Percentiles rank a stretch among this genome's conserved stretches.
Conservation (phyloP, 1,140 invertebrate genomes). For the Drosophila sproati region DNA sequence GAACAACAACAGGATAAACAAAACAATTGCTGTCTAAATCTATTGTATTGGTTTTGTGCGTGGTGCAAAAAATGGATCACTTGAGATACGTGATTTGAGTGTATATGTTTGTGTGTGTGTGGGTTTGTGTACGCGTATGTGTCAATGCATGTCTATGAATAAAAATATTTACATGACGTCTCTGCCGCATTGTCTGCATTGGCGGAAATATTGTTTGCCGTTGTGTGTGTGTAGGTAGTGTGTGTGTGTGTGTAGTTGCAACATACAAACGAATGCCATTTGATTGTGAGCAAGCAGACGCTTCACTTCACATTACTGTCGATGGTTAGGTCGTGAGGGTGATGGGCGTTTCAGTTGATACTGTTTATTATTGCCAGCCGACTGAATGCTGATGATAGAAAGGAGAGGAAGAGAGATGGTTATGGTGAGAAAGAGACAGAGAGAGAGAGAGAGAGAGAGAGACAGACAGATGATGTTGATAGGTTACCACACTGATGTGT, state of each 20-base stretch:
- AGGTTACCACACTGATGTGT: conserved; percentile 5
- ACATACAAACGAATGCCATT: conserved; percentile 43
- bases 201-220: conserved; percentile 50
- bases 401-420: neutral
- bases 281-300: conserved; percentile 68
- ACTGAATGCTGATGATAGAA: conserved; percentile 49
- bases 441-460: neutral
- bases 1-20: conserved; percentile 46
- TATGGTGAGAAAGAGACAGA: neutral
- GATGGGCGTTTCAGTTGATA: conserved; percentile 61
- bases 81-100: conserved; percentile 27
- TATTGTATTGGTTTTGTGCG: conserved; percentile 69
- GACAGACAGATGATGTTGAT: neutral
- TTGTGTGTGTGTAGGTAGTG: neutral
- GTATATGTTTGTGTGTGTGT: conserved; percentile 10
- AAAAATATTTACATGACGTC: conserved; percentile 69
- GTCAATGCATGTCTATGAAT: conserved; percentile 78
- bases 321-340: conserved; percentile 13
- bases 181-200: conserved; percentile 69
- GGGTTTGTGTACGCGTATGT: conserved; percentile 34
- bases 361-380: conserved; percentile 70
- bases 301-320: conserved; percentile 67
- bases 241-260: conserved; percentile 30
- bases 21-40: conserved; percentile 80
- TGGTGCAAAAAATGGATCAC: conserved; percentile 62